Evolutionary conservation across 2,113 vertebrate genomes (phyloP).

Genomic region (Typhlomys cinereus): DNA sequence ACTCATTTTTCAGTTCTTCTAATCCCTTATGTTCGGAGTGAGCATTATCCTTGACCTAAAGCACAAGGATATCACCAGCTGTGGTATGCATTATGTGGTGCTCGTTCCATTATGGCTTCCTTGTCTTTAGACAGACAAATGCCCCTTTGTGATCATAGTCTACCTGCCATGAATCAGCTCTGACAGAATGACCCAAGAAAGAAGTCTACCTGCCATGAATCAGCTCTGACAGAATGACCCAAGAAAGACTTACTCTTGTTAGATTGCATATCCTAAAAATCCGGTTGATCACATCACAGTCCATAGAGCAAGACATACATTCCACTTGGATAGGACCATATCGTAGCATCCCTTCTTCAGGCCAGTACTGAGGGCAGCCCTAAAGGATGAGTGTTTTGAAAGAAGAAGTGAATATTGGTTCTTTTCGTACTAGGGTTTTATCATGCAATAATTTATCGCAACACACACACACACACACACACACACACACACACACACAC

Average conservation of each 20-base stretch:
- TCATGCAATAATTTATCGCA: background rate
- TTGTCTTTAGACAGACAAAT: conserved; percentile 16
- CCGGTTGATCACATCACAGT: conserved; percentile 96
- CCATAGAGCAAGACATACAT: conserved; percentile 98
- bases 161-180: background rate
- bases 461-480: background rate
- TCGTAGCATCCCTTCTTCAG: conserved; percentile 95
- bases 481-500: background rate
- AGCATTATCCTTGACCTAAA: background rate
- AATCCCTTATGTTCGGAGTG: background rate
- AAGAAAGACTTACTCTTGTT: conserved; percentile 90
- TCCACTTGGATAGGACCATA: conserved; percentile 99
- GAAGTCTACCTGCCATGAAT: too few species aligned
- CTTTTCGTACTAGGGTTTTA: conserved; percentile 27
- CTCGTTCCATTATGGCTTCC: conserved; percentile 25
- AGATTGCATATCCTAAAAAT: conserved; percentile 99
- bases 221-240: background rate
- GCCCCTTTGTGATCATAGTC: background rate
- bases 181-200: background rate
- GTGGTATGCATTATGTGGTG: background rate
- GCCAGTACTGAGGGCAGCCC: conserved; percentile 99
- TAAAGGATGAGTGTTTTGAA: conserved; percentile 71
- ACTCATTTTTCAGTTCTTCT: background rate
- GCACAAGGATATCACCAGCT: background rate
- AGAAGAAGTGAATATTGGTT: conserved; percentile 36